These are phyloP conservation scores for Spilosoma lubricipeda DNA, from an alignment of 2,888 invertebrate genomes.

Conservation along the genomic window DNA sequence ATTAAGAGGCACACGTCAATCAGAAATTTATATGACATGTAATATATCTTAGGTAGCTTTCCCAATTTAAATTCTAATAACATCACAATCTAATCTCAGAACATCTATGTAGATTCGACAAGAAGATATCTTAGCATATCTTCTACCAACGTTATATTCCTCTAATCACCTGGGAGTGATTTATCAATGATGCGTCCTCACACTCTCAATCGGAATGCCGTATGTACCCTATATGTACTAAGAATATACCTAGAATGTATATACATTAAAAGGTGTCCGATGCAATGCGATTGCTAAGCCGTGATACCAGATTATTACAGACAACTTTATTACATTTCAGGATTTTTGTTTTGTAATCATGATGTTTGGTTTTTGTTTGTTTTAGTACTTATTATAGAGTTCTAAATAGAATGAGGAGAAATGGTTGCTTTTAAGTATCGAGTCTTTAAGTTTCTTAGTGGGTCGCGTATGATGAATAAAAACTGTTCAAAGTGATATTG, in stretches of 20 bases:
- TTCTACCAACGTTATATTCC: neutral
- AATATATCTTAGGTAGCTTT: neutral
- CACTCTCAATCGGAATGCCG: neutral
- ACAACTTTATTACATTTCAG: neutral
- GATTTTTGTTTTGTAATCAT: neutral
- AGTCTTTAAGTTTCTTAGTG: neutral
- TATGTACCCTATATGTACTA: neutral
- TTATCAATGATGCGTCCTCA: slow-evolving; percentile 5
- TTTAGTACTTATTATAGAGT: neutral
- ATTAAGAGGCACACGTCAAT: neutral
- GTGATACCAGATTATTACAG: neutral
- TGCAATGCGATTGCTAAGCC: neutral
- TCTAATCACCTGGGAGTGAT: slow-evolving; percentile 1
- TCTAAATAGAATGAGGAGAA: neutral
- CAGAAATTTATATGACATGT: neutral
- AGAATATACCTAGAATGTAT: neutral
- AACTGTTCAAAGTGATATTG: too few species aligned
- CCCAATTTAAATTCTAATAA: neutral
- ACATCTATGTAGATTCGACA: neutral
- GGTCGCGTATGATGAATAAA: too few species aligned
- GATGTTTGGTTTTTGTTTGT: neutral
- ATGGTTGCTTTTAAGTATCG: neutral
- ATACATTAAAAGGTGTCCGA: neutral
- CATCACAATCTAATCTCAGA: neutral
- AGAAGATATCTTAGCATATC: neutral